Conservation (phyloP, 2,888 invertebrate species). For the Protodeltote pygarga region DNA sequence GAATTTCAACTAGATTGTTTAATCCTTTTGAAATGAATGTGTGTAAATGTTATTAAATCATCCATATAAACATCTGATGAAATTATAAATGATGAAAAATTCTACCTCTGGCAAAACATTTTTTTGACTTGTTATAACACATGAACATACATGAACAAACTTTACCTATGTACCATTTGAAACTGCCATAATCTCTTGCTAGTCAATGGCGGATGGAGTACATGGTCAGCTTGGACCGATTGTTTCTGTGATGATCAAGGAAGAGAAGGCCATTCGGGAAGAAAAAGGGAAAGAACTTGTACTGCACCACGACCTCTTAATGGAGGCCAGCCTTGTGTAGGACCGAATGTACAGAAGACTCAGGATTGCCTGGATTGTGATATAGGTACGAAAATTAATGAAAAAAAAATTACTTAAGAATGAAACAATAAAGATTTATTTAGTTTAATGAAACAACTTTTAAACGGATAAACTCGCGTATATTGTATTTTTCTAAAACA, state of each 20-base stretch:
- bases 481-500: no score
- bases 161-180: no score
- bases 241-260: constrained; percentile 90
- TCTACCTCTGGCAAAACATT: no score
- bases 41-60: background rate
- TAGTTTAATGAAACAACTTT: no score
- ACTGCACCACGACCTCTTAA: constrained; percentile 96
- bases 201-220: constrained; percentile 98
- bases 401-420: background rate
- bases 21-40: constrained; percentile 18
- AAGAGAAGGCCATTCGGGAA: constrained; percentile 89
- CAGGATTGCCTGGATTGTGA: constrained; percentile 93
- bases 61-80: background rate
- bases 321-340: constrained; percentile 95
- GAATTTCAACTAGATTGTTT: constrained; percentile 16
- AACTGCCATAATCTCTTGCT: no score
- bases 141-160: no score
- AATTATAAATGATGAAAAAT: no score
- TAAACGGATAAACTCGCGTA: no score
- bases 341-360: constrained; percentile 93
- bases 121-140: no score
- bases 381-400: constrained; percentile 61
- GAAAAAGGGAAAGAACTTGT: constrained; percentile 93
- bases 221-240: constrained; percentile 96
- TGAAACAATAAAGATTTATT: no score